Evolutionary conservation across 1,140 invertebrate species (phyloP).

Genomic region (Holcopasites calliopsidis): DNA sequence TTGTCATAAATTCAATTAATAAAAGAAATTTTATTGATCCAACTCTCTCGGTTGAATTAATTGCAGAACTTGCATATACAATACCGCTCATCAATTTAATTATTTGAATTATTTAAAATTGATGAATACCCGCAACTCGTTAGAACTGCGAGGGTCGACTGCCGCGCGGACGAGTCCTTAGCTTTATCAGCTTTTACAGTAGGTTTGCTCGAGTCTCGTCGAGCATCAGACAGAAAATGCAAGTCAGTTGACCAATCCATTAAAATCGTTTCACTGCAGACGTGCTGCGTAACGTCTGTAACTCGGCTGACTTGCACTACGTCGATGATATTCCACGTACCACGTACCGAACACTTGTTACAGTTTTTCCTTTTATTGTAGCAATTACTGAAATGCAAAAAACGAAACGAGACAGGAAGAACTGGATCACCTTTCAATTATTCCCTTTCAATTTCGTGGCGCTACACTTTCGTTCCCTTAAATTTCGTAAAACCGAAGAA

Average conservation of each 20-base stretch:
- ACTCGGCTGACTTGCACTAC: conserved; percentile 57
- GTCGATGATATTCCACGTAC: conserved; percentile 41
- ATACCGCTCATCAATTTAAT: neutral
- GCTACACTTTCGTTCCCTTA: neutral
- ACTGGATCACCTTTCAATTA: neutral
- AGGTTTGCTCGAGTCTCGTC: conserved; percentile 43
- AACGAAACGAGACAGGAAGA: neutral
- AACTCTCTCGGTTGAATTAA: neutral
- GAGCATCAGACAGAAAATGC: conserved; percentile 53
- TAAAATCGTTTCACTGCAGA: conserved; percentile 59
- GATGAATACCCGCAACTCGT: neutral
- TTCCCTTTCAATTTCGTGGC: neutral
- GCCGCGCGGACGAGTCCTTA: conserved; percentile 44
- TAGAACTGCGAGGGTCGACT: conserved; percentile 32
- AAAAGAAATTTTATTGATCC: neutral
- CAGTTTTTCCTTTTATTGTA: neutral
- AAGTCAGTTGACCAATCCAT: conserved; percentile 64
- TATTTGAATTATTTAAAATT: neutral
- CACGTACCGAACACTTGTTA: conserved; percentile 29
- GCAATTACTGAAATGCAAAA: neutral
- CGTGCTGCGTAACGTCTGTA: conserved; percentile 57
- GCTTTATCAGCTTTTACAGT: conserved; percentile 57
- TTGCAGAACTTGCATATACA: neutral
- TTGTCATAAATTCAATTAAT: no score
- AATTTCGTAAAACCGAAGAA: conserved; percentile 1